Evolutionary conservation across 2,888 invertebrate genomes (phyloP).

Genomic region (Apotomis turbidana): DNA sequence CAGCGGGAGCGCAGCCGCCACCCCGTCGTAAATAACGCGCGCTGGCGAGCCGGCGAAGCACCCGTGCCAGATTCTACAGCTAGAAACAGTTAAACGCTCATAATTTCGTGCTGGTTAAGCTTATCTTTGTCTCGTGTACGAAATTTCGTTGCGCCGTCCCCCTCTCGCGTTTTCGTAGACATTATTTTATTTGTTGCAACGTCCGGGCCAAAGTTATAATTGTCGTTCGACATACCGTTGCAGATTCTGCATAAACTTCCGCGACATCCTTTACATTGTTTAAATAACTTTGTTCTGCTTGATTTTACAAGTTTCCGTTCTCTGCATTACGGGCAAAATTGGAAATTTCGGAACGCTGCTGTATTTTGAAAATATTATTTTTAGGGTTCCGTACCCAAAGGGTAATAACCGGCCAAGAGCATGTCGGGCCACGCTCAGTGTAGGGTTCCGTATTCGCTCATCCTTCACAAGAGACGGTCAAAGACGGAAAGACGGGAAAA

Average conservation of each 20-base stretch:
- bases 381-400: too few species aligned
- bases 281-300: constrained; percentile 75
- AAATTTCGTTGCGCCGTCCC: constrained; percentile 77
- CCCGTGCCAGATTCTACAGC: constrained; percentile 84
- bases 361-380: too few species aligned
- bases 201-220: constrained; percentile 81
- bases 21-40: constrained; percentile 83
- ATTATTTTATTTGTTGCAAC: constrained; percentile 81
- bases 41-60: constrained; percentile 83
- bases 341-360: background rate
- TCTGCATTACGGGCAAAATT: constrained; percentile 34
- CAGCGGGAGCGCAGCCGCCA: constrained; percentile 67
- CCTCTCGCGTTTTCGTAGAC: constrained; percentile 77
- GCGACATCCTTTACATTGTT: constrained; percentile 75
- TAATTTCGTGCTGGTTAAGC: constrained; percentile 84
- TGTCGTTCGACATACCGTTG: constrained; percentile 81
- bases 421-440: too few species aligned
- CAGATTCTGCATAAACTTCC: constrained; percentile 79
- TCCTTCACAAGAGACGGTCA: too few species aligned
- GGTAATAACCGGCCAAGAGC: too few species aligned
- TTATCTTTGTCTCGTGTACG: constrained; percentile 83
- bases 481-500: too few species aligned
- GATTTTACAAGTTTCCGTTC: constrained; percentile 70
- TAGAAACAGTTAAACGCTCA: constrained; percentile 84
- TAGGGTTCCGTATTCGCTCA: too few species aligned